Percentiles rank a stretch among this genome's conserved stretches.
phyloP scores from a whole-genome alignment of 2,113 vertebrate genomes.

The Rutilus rutilus region DNA sequence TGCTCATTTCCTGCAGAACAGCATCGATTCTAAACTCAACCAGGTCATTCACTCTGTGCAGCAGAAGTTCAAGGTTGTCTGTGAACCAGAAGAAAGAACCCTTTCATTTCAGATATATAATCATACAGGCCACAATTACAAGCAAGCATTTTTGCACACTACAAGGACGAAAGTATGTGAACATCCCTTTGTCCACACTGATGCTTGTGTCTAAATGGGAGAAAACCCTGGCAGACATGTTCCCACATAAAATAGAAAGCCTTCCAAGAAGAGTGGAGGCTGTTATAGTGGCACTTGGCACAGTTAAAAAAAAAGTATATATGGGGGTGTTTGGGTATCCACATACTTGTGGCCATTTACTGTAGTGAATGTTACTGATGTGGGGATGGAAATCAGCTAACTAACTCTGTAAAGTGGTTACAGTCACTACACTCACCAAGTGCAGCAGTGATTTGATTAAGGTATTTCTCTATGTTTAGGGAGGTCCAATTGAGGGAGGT shows the following conservation, averaged over 20 bases:
- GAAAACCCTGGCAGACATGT: neutral
- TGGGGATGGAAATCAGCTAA: neutral
- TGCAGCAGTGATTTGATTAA: constrained; percentile 75
- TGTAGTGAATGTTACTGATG: neutral
- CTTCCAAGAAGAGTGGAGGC: neutral
- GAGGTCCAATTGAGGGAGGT: constrained; percentile 88
- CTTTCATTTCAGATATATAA: neutral
- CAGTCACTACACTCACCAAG: constrained; percentile 76
- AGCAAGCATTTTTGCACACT: neutral
- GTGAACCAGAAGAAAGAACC: constrained; percentile 33
- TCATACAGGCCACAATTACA: neutral
- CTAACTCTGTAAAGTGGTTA: neutral
- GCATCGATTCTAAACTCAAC: constrained; percentile 88
- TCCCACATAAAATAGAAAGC: neutral
- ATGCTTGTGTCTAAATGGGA: constrained; percentile 8
- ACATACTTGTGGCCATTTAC: neutral
- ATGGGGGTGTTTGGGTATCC: neutral
- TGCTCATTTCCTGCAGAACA: constrained; percentile 86
- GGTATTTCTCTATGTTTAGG: constrained; percentile 86
- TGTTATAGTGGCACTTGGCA: neutral
- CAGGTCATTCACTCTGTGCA: constrained; percentile 85
- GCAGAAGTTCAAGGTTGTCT: constrained; percentile 84
- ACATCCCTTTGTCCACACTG: neutral
- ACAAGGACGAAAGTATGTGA: neutral
- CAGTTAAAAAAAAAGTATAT: neutral